Base-by-base conservation (phyloP, 2,113 vertebrate genomes). In the Rhipidura dahli region DNA sequence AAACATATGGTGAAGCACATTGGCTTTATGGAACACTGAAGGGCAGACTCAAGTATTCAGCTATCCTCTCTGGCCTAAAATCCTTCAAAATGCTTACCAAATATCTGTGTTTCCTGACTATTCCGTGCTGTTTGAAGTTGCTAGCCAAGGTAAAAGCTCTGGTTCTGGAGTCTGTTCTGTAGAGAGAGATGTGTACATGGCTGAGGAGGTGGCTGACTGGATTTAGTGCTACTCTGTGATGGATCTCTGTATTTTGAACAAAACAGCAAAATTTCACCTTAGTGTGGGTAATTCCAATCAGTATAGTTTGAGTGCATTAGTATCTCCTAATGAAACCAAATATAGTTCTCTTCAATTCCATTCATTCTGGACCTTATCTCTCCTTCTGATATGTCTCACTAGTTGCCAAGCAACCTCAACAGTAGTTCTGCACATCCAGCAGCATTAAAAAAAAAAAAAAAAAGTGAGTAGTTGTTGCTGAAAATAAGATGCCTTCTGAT, bases 371-470 rank as follows among this genome's bases (percentile, higher is more conserved):
- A 90, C 88, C 83, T 88, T 96, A 91, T 92, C 91, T 91, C 39
- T 79, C 28, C 75, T n/a, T 72, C 87, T 64, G 93, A 83, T 95
- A 71, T 1, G 3, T 92, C 85, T 96, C 87, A 37, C 70, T 47
- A 70, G 96, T 96, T 96, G 94, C 93, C 87, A 94, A 42, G 93
- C 96, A 96, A 94, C 96, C 87, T 92, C 94, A 96, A 56, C 76
- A 78, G 93, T 70, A 90, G 75, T 89, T 96, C 90, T 86, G 94
- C 85, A 92, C 90, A 94, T 94, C 87, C 56, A 94, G 68, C 65
- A 96, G 66, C 84, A 88, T 72, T 2, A 31, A 85, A 81, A 70
- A 75, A 81, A 69, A 72, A 68, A 72, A 53, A 66, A 85, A 84
- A 63, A 63, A n/a, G 37, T 44, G 68, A 83, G 79, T 92, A 90